Evolutionary conservation across 2,888 invertebrate species (phyloP), one percentile per base, ranked within the genome.

Genomic region (Abrostola triplasia): DNA sequence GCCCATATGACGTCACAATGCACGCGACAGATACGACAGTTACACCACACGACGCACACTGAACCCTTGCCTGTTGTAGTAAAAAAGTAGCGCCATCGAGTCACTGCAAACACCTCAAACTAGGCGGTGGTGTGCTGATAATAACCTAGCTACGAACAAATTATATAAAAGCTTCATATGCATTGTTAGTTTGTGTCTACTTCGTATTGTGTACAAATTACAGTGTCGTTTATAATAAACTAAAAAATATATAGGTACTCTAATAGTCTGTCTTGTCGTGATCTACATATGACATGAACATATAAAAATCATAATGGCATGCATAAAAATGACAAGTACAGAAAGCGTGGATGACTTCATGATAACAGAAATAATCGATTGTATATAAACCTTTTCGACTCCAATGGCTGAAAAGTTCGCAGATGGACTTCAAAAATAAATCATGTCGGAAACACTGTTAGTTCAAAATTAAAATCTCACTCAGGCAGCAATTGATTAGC

Each of bases 401-500:
- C 73, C 68, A 65, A 67, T 56, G 70, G 70, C 78, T 77, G 77
- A 61, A 79, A 70, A 62, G 74, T 84, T 84, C 80, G 82, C 80
- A 80, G 87, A 88, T 91, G 94, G 94, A 94, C 94, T 94, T 94
- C 94, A 94, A 94, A 94, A 94, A 94, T 94, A 94, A 94, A 94
- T 92, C 82, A 88, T 89, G 86, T 88, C 70, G 78, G 69, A 70
- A 84, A 80, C 79, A 81, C 79, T 84, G 92, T 94, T 93, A 93
- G 93, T 93, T 81, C 79, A 82, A 80, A 81, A 79, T 90, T 88
- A 73, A 76, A 92, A 92, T 90, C 93, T 93, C 95, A 95, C 95
- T 95, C 95, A 95, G 95, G 95, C 95, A 95, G 94, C 94, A 91
- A 86, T 92, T 87, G 93, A 93, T 94, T 94, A 94, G 93, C 93